Evolutionary conservation across 2,888 invertebrate species (phyloP), one percentile per base, ranked within the genome.

Genomic region (Acrobasis consociella): DNA sequence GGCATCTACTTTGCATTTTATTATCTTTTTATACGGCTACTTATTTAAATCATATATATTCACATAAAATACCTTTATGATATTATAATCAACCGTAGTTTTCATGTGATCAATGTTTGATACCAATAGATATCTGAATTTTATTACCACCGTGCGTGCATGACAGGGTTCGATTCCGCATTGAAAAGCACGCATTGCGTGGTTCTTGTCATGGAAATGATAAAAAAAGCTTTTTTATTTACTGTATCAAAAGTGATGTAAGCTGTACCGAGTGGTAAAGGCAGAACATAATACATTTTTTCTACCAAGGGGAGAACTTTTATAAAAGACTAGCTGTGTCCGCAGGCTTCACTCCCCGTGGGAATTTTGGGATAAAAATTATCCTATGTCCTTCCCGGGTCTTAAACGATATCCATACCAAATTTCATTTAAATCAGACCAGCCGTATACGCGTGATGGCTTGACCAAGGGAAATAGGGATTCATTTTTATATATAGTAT

Each of bases 151-250:
- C 13, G 38, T 60, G 60, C 60, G 60, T 60, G 51, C 51, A 60
- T 51, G 16, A 50, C 51, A n/a, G 22, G 38, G 17, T 60, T 60
- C 13, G 39, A 60, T 51, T 60, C 51, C 51, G 60, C 22, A 52
- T 51, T 60, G 51, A 39, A 50, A 11, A 51, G 51, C 60, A 60
- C 60, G 60, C 60, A 50, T 60, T 51, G 60, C 60, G 49, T 60
- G 60, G 46, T n/a, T 46, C 46, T 46, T 46, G 42, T 55, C 51
- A 56, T 42, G 22, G 50, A 46, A 56, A 60, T 59, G 42, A 50
- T 46, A 49, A 64, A 39, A 31, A 62, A 55, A 38, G 39, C 37
- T 9, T 11, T 56, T 49, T 37, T 49, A 56, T 62, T 49, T 38
- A 56, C 49, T 15, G 49, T 62, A 22, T 22, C 17, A 16, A 13